Evolutionary conservation across 2,113 vertebrate genomes (phyloP), one percentile per base, ranked within the genome.

Genomic region (Ophiodon elongatus): DNA sequence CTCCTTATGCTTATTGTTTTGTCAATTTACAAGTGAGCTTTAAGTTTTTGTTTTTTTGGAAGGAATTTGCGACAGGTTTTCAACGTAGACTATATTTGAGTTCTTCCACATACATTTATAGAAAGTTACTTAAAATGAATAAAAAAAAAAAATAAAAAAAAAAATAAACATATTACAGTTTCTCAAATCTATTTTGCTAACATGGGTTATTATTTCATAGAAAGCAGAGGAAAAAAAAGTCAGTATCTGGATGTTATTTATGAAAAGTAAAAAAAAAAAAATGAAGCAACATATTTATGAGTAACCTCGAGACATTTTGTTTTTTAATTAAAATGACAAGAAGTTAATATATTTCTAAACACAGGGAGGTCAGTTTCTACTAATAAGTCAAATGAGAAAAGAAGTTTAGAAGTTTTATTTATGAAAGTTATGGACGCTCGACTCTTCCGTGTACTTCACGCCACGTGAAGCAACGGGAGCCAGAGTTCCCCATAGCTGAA

Each of bases 341-440:
- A 95, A 94, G 92, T 94, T 96, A 96, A 96, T 96, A 96, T 96
- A 96, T 96, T 96, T 96, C 94, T 96, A 96, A 96, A 95, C 91
- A 93, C 91, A 93, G 91, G 87, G 85, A 93, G 91, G 95, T 95
- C 94, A 91, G 94, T 96, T 96, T 96, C 93, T 95, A 96, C 93
- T 95, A 94, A 95, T 89, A 89, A 91, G 90, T 89, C 88, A 92
- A 95, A 95, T 92, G 86, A 90, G 83, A 94, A 90, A 86, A 93
- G 85, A 92, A 87, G 91, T 91, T 90, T 93, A 95, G 93, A 95
- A 95, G 94, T 96, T 95, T 95, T 96, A 96, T 95, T 96, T 96
- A 95, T 95, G 70, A 91, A 93, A 91, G 93, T 91, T 95, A 74
- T 85, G 92, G 88, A 70, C 47, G 86, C 88, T 85, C 74, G 57